Conservation (phyloP, 1,140 invertebrate genomes). For the Solenopsis fugax region DNA sequence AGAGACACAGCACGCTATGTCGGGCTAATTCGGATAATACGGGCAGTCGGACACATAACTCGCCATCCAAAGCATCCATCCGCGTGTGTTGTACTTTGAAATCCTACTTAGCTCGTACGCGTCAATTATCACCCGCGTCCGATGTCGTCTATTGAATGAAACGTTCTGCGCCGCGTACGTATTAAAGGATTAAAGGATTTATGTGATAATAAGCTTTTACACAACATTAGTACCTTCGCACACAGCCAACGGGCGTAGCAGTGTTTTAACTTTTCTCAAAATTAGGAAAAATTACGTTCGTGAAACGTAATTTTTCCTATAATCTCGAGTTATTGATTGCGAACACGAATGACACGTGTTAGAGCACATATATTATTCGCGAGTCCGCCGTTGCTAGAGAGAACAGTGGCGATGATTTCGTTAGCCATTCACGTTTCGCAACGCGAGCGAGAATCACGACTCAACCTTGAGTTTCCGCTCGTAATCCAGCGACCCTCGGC, state of each 20-base stretch:
- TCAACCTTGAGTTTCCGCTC: conserved; percentile 52
- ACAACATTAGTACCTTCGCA: conserved; percentile 39
- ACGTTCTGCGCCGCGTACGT: conserved; percentile 41
- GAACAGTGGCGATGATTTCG: conserved; percentile 24
- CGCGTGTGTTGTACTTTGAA: conserved; percentile 60
- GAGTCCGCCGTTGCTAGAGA: too few species aligned
- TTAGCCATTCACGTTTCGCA: background rate
- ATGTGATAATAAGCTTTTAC: conserved; percentile 53
- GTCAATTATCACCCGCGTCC: conserved; percentile 56
- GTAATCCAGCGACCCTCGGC: conserved; percentile 51
- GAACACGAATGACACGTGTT: background rate
- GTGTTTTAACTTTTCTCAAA: background rate
- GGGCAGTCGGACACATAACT: conserved; percentile 39
- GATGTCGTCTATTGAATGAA: conserved; percentile 59
- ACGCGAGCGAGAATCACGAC: conserved; percentile 13
- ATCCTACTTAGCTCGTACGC: conserved; percentile 56
- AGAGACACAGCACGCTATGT: conserved; percentile 1
- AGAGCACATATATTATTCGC: background rate
- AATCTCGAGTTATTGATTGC: background rate
- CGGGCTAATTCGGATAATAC: conserved; percentile 54
- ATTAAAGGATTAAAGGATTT: conserved; percentile 57
- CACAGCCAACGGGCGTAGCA: background rate
- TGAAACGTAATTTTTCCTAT: conserved; percentile 6
- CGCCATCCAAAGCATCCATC: conserved; percentile 51
- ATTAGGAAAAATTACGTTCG: background rate